Conservation (phyloP, 2,113 vertebrate genomes). For the Trochalopteron elliotii region DNA sequence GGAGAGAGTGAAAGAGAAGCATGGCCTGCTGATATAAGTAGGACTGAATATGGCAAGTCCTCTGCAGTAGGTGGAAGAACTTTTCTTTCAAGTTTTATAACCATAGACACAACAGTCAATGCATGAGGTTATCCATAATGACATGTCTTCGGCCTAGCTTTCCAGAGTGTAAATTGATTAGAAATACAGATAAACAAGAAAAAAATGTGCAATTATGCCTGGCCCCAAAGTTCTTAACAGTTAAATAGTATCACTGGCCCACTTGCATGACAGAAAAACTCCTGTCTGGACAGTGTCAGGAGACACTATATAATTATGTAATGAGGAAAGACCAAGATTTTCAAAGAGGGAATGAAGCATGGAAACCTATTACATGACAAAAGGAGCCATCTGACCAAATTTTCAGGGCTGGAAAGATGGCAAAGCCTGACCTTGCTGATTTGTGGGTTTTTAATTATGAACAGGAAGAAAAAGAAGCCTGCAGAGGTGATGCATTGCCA, state of each 20-base stretch:
- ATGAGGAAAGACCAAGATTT: background rate
- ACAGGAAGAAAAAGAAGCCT: background rate
- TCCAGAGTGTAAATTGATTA: background rate
- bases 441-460: background rate
- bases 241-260: background rate
- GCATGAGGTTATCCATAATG: background rate
- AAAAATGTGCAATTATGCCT: background rate
- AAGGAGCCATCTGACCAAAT: background rate
- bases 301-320: background rate
- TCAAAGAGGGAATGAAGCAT: background rate
- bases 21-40: background rate
- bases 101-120: background rate
- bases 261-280: background rate
- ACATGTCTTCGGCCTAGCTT: background rate
- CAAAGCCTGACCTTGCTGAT: background rate
- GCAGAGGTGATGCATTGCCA: background rate
- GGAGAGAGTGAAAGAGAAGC: background rate
- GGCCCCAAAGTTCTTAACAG: background rate
- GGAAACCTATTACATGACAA: background rate
- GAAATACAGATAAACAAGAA: background rate
- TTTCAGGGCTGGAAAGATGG: background rate
- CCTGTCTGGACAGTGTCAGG: background rate
- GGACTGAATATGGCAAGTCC: background rate
- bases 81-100: background rate
- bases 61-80: background rate